Conservation (phyloP, 2,888 invertebrate genomes). For the Campoplex capitator region DNA sequence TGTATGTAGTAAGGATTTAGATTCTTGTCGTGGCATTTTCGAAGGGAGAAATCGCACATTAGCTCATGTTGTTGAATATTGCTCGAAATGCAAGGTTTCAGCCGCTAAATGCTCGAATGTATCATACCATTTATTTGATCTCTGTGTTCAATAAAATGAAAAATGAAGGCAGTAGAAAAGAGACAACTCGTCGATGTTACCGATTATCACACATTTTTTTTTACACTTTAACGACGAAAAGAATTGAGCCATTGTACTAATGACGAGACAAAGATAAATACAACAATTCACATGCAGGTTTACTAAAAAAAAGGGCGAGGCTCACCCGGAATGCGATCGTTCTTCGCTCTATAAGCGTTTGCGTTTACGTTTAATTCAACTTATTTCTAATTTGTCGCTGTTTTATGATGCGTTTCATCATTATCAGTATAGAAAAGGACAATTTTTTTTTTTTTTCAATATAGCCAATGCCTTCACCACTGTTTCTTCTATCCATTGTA, state of each 20-base stretch:
- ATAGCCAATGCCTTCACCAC: not conserved
- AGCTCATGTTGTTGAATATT: conserved; percentile 40
- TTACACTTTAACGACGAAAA: not conserved
- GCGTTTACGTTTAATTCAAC: not conserved
- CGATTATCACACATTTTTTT: not conserved
- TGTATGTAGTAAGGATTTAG: not conserved
- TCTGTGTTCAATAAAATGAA: not conserved
- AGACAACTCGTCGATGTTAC: no score
- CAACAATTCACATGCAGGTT: not conserved
- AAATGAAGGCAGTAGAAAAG: not conserved
- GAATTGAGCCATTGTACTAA: not conserved
- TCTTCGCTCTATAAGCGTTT: not conserved
- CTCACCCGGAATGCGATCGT: not conserved
- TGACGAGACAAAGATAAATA: not conserved
- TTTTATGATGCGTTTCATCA: conserved; percentile 1
- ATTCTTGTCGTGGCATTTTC: conserved; percentile 35
- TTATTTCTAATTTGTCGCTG: not conserved
- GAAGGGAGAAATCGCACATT: conserved; percentile 20
- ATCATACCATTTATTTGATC: not conserved
- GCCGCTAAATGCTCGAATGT: not conserved
- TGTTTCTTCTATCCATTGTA: not conserved
- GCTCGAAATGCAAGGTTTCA: conserved; percentile 19
- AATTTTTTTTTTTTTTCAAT: not conserved
- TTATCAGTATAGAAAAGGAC: not conserved
- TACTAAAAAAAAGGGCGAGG: not conserved